A percentile compares a stretch with the other conserved stretches of the same genome.
phyloP scores from a whole-genome alignment of 2,797 vertebrate genomes.

The Cynodonichthys magdalenae region DNA sequence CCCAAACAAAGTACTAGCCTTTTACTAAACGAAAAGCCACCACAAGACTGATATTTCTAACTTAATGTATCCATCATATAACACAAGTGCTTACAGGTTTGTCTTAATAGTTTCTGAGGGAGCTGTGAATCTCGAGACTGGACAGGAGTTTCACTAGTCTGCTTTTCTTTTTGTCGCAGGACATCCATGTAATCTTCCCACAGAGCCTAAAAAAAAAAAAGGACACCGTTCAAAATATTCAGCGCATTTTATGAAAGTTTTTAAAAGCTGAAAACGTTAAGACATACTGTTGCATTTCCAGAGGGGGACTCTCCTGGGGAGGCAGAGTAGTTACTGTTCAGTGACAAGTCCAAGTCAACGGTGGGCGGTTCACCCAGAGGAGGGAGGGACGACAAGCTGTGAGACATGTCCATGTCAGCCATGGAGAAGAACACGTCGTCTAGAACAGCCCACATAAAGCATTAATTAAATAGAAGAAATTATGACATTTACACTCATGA shows the following conservation, averaged over 20 bases:
- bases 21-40: background rate
- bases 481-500: too few relatives aligned
- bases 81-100: slow-evolving; percentile 83
- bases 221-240: background rate
- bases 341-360: slow-evolving; percentile 94
- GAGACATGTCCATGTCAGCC: slow-evolving; percentile 99
- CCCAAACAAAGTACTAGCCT: background rate
- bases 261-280: background rate
- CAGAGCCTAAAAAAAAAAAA: slow-evolving; percentile 71
- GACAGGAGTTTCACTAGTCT: slow-evolving; percentile 73
- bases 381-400: slow-evolving; percentile 95
- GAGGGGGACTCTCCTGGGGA: slow-evolving; percentile 91
- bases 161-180: slow-evolving; percentile 86
- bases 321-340: slow-evolving; percentile 92
- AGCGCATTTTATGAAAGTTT: too few relatives aligned
- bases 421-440: slow-evolving; percentile 99
- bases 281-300: slow-evolving; percentile 86
- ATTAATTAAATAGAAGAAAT: background rate
- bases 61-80: background rate
- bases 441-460: slow-evolving; percentile 64
- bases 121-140: slow-evolving; percentile 76
- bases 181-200: slow-evolving; percentile 94
- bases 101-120: slow-evolving; percentile 83
- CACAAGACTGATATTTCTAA: background rate
- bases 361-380: slow-evolving; percentile 96